phyloP scores from a whole-genome alignment of 2,888 invertebrate species.

The Baccha elongata region DNA sequence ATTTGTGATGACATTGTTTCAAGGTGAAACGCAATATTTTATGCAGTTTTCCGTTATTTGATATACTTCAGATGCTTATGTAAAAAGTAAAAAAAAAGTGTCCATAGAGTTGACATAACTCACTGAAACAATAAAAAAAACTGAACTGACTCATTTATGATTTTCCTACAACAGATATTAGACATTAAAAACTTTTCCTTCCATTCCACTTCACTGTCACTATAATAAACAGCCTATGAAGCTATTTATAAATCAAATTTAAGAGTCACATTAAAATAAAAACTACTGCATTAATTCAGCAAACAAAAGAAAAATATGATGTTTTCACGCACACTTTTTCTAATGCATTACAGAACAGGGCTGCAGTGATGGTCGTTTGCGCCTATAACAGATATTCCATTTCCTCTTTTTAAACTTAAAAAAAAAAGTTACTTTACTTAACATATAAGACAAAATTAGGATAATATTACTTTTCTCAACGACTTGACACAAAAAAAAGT shows the following conservation, averaged over 20 bases:
- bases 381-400: no score
- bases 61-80: neutral
- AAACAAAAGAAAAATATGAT: constrained; percentile 27
- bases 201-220: neutral
- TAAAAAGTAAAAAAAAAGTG: neutral
- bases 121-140: constrained; percentile 13
- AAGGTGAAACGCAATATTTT: constrained; percentile 23
- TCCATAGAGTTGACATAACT: neutral
- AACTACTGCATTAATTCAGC: constrained; percentile 36
- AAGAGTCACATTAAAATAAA: constrained; percentile 2
- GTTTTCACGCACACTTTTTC: constrained; percentile 34
- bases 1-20: constrained; percentile 34
- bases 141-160: constrained; percentile 3
- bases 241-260: constrained; percentile 38
- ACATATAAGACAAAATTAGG: no score
- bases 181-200: constrained; percentile 17
- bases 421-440: no score
- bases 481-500: no score
- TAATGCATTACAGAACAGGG: no score
- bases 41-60: constrained; percentile 25
- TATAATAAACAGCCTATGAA: constrained; percentile 40
- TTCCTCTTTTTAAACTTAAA: no score
- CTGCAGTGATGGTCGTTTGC: no score
- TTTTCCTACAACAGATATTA: constrained; percentile 15
- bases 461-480: no score